Base-by-base conservation (phyloP, 2,113 vertebrate species). In the Chitala chitala region DNA sequence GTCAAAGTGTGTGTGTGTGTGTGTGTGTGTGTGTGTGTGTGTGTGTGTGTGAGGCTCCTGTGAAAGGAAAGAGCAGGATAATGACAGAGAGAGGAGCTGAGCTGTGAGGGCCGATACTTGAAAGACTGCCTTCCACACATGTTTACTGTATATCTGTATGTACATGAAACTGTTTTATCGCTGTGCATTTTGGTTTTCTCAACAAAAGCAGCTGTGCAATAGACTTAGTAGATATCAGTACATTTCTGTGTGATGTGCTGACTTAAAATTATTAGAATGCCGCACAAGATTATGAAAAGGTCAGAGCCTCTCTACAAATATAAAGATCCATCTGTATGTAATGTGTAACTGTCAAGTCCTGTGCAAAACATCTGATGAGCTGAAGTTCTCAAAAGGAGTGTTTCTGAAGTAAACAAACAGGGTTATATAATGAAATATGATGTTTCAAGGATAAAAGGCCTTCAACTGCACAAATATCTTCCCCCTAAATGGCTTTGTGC, bases 1-100 rank as follows among this genome's bases (percentile, higher is more conserved):
- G 10, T 2, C n/a, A 15, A 53, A 22, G 65, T 58, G 53, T 48
- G 40, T 75, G 48, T 48, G 26, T 64, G 55, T 17, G 76, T 51
- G 42, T n/a, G 46, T 59, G 71, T n/a, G 56, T 77, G 42, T 73
- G 66, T 72, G 72, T 46, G 44, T 46, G 44, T 46, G 44, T 46
- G 44, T 46, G 44, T 46, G 44, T 46, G 44, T 46, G 44, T 46
- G 44, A 46, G 5, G 12, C 44, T 6, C 5, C 5, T 12, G 12
- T 46, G 12, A 46, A 46, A 6, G 12, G 44, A 61, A 31, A 31
- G 13, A 36, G 56, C 29, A 12, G 56, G 29, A 46, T 6, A 59
- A 33, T 59, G 10, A 13, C 3, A 26, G 12, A 31, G 26, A 10
- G 26, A 3, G 26, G 56, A 29, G 17, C 5, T 12, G 13, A 61